Evolutionary conservation across 2,888 invertebrate species (phyloP), one percentile per base, ranked within the genome.

Genomic region (Synergus itoensis): DNA sequence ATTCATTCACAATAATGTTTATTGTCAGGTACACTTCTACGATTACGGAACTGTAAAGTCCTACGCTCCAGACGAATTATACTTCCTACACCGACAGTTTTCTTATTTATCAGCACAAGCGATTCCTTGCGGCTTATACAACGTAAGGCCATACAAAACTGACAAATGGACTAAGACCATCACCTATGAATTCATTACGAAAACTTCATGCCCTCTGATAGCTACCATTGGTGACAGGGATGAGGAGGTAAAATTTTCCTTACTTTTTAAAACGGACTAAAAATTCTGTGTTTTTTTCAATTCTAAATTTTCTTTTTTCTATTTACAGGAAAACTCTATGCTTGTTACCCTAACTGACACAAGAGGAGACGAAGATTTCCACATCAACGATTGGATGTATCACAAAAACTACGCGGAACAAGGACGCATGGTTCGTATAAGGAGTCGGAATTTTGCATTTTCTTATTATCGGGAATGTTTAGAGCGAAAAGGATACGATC

Each of bases 41-140:
- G 92, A 92, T 80, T 92, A 88, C 67, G 92, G 92, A 0, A 92
- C 92, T 14, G 67, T 90, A 0, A 86, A 89, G 78, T 86, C 87
- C 0, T 89, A 89, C 78, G 57, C 83, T 16, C 79, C 88, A 12
- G 75, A 86, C 0, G 84, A 84, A 14, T 5, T 92, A 11, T 88
- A 85, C 41, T 92, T 87, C 76, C 84, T 92, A 36, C 87, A 90
- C 77, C 85, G 88, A 43, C 78, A n/a, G 0, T 92, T 92, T 80
- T 87, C 90, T 1, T 4, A 48, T 65, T 41, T 91, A 36, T 88
- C 91, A 4, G 90, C 90, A 0, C 89, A 91, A 84, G 92, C 92
- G 4, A 87, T 92, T 77, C 89, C 92, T 40, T 91, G 90, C 48
- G 90, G 90, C 28, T 83, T 92, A 16, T 84, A 83, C 75, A 89